phyloP scores from a whole-genome alignment of 2,113 vertebrate genomes.

The Ctenomys sociabilis region DNA sequence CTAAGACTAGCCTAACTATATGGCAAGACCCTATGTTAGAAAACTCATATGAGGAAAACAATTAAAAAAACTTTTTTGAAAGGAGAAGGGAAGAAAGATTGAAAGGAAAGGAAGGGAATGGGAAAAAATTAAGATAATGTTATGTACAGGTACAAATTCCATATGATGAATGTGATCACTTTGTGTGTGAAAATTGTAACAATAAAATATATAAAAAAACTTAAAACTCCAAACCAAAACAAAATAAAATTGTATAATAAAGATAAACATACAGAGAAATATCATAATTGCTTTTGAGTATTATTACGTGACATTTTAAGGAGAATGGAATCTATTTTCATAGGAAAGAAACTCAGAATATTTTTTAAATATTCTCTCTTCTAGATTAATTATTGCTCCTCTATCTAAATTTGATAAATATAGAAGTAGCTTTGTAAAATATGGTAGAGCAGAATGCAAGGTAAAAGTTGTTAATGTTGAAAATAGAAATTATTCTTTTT shows the following conservation, averaged over 20 bases:
- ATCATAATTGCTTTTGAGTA: not conserved
- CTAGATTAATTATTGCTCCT: not conserved
- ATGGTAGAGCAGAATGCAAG: not conserved
- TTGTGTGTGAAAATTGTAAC: not conserved
- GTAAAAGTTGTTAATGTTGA: not conserved
- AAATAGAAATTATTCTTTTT: slow-evolving; percentile 54
- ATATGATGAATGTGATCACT: not conserved
- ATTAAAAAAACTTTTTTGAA: not conserved
- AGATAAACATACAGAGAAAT: slow-evolving; percentile 49
- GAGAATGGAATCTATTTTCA: slow-evolving; percentile 31
- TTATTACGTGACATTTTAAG: slow-evolving; percentile 22
- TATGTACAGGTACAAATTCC: not conserved
- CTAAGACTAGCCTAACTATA: not conserved
- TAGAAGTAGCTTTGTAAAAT: slow-evolving; percentile 36
- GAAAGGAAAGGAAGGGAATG: not conserved
- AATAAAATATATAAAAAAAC: not conserved
- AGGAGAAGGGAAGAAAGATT: not conserved
- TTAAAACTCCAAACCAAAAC: not conserved
- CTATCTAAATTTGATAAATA: not conserved
- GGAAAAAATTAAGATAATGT: not conserved
- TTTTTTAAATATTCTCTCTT: slow-evolving; percentile 37
- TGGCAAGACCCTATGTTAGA: not conserved
- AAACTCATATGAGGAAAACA: not conserved
- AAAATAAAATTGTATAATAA: not conserved
- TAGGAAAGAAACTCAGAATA: slow-evolving; percentile 10